Percentiles rank a stretch among this genome's conserved stretches.
phyloP scores from a whole-genome alignment of 2,888 invertebrate species.

The Ornithoptera alexandrae region DNA sequence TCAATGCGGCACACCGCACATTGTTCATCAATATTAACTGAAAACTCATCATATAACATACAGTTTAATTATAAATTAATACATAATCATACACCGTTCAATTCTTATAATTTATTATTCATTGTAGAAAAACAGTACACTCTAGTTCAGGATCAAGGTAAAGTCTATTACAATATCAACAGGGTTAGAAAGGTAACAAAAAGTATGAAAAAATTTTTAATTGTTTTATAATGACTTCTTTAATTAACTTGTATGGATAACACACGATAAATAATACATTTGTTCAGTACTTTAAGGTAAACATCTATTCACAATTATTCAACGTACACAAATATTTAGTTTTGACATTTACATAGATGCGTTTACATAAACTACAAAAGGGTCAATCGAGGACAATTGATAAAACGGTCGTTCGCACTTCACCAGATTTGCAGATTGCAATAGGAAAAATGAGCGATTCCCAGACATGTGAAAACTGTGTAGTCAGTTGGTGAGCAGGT shows the following conservation, averaged over 20 bases:
- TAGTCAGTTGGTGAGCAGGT: slow-evolving; percentile 20
- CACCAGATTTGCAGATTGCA: neutral
- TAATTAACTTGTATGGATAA: neutral
- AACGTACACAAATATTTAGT: slow-evolving; percentile 5
- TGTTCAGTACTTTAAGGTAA: neutral
- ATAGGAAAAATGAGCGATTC: slow-evolving; percentile 7
- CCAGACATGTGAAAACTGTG: slow-evolving; percentile 13
- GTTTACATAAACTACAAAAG: slow-evolving; percentile 15
- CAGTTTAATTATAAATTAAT: neutral
- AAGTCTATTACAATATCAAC: neutral
- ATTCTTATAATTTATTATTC: too few relatives aligned
- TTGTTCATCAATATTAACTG: neutral
- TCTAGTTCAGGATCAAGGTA: neutral
- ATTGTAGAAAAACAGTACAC: neutral
- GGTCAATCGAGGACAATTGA: slow-evolving; percentile 7
- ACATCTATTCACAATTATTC: slow-evolving; percentile 9
- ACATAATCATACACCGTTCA: neutral
- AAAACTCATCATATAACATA: neutral
- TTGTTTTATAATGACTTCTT: neutral
- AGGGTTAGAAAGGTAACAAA: neutral
- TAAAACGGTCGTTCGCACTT: slow-evolving; percentile 5
- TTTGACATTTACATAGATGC: slow-evolving; percentile 13
- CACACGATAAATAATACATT: neutral
- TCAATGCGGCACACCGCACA: neutral
- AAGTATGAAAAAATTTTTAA: neutral